phyloP scores from a whole-genome alignment of 2,888 invertebrate genomes.

The Seira musarum region DNA sequence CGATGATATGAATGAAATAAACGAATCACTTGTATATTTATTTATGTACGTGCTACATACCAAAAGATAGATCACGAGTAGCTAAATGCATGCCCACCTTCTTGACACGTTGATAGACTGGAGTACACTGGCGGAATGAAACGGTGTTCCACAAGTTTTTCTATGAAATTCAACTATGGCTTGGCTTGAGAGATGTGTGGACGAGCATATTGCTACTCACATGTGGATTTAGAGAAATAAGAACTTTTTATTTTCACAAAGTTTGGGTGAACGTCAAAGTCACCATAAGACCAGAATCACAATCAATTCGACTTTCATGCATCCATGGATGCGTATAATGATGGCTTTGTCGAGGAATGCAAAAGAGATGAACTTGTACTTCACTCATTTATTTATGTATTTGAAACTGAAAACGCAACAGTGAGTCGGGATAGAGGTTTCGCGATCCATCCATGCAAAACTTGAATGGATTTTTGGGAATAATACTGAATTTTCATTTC shows the following conservation, averaged over 20 bases:
- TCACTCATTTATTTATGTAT: too few relatives aligned
- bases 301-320: constrained; percentile 19
- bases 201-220: too few relatives aligned
- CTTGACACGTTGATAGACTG: constrained; percentile 25
- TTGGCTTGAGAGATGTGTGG: too few relatives aligned
- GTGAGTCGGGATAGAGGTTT: not conserved
- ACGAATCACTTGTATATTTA: not conserved
- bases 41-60: not conserved
- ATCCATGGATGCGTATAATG: constrained; percentile 16
- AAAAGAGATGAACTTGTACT: constrained; percentile 34
- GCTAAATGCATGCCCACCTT: constrained; percentile 9
- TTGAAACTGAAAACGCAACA: not conserved
- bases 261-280: constrained; percentile 16
- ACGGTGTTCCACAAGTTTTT: constrained; percentile 27
- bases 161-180: not conserved
- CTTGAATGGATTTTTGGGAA: not conserved
- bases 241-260: not conserved
- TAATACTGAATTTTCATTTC: not conserved
- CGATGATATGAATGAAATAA: not conserved
- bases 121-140: constrained; percentile 11
- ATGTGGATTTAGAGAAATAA: constrained; percentile 4
- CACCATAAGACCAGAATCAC: not conserved
- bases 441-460: not conserved
- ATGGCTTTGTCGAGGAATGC: constrained; percentile 11
- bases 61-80: not conserved